A percentile compares a stretch with the other conserved stretches of the same genome.
Conservation (phyloP, 1,140 invertebrate genomes). For the Drosophila bifasciata region DNA sequence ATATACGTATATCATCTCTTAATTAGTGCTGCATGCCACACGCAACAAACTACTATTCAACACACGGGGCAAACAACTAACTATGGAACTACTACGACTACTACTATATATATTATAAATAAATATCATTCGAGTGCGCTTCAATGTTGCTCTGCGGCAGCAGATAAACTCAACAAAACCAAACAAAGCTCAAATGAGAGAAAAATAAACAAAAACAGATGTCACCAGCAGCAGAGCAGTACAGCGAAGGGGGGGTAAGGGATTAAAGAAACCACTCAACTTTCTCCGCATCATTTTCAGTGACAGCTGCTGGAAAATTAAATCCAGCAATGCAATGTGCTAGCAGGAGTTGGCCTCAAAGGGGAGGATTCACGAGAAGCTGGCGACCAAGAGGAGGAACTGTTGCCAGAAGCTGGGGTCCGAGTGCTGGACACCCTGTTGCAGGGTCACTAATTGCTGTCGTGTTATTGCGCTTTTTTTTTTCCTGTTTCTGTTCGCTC, state of each 20-base stretch:
- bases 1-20: too few species aligned
- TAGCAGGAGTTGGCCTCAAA: too few species aligned
- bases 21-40: too few species aligned
- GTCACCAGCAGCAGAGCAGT: constrained; percentile 16
- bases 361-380: background rate
- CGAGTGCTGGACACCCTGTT: constrained; percentile 5
- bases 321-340: constrained; percentile 7
- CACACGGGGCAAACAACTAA: too few species aligned
- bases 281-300: constrained; percentile 16
- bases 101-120: constrained; percentile 2
- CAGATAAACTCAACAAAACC: constrained; percentile 31
- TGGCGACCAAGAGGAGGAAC: background rate
- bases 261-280: constrained; percentile 32
- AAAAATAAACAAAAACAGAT: constrained; percentile 16
- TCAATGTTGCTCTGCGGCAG: background rate
- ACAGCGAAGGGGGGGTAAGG: background rate
- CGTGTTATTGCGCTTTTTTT: constrained; percentile 16
- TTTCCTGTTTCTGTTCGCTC: too few species aligned
- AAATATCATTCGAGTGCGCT: too few species aligned
- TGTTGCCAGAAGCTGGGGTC: background rate
- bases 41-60: too few species aligned
- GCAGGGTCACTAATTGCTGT: constrained; percentile 39
- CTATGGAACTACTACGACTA: background rate
- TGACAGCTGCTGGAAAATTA: constrained; percentile 7
- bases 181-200: background rate